Conservation (phyloP, 2,797 vertebrate species). For the Pseudomugil tenellus region DNA sequence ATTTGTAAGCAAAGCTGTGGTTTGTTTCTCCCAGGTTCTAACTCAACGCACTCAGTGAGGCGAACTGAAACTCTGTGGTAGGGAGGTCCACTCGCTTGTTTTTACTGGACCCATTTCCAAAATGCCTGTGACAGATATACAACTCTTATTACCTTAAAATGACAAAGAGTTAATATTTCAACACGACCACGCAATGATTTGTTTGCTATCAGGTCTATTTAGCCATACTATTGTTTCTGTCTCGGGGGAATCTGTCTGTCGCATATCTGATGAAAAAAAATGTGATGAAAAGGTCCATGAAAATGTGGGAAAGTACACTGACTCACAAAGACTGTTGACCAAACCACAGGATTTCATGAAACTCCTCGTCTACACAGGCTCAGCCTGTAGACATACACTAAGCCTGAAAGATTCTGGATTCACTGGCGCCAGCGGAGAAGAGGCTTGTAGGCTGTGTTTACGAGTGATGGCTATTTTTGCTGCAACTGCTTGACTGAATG, state of each 20-base stretch:
- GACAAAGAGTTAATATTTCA: slow-evolving; percentile 9
- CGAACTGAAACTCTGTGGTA: slow-evolving; percentile 51
- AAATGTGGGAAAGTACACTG: slow-evolving; percentile 31
- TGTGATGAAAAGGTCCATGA: slow-evolving; percentile 27
- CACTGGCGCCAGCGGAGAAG: slow-evolving; percentile 42
- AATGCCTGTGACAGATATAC: slow-evolving; percentile 42
- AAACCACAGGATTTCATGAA: slow-evolving; percentile 39
- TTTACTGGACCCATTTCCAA: slow-evolving; percentile 57
- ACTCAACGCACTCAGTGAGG: slow-evolving; percentile 26
- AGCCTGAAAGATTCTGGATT: slow-evolving; percentile 30
- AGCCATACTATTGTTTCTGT: not conserved
- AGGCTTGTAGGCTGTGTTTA: slow-evolving; percentile 49
- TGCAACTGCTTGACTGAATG: slow-evolving; percentile 21
- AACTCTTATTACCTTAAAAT: slow-evolving; percentile 34
- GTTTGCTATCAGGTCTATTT: slow-evolving; percentile 19
- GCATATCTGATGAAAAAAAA: slow-evolving; percentile 32
- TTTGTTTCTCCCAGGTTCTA: slow-evolving; percentile 42
- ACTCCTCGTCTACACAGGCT: slow-evolving; percentile 23
- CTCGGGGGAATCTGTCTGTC: slow-evolving; percentile 7
- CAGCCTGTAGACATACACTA: slow-evolving; percentile 43
- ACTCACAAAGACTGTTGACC: slow-evolving; percentile 50
- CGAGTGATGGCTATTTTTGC: slow-evolving; percentile 50
- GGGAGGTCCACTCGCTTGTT: slow-evolving; percentile 47
- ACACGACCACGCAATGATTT: not conserved
- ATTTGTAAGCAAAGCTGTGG: slow-evolving; percentile 46